Evolutionary conservation across 2,888 invertebrate species (phyloP).

Genomic region (Ormia ochracea): DNA sequence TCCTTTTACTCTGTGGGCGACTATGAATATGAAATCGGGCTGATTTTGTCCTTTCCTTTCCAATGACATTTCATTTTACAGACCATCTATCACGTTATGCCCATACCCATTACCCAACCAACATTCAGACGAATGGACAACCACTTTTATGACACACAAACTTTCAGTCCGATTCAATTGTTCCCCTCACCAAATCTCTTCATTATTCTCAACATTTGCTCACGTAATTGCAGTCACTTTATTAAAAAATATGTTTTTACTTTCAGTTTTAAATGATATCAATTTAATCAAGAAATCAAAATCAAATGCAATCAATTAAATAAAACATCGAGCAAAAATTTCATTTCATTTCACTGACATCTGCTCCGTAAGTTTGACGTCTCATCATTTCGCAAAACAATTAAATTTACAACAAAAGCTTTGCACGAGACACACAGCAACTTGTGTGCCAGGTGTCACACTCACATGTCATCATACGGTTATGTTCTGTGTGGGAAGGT

Average conservation of each 20-base stretch:
- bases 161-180: background rate
- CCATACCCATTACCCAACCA: too few relatives aligned
- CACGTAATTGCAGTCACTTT: background rate
- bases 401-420: background rate
- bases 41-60: background rate
- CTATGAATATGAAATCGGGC: background rate
- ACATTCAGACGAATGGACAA: background rate
- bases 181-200: background rate
- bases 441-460: background rate
- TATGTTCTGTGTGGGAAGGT: background rate
- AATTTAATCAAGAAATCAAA: constrained; percentile 56
- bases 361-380: constrained; percentile 54
- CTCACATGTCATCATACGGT: constrained; percentile 4
- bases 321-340: constrained; percentile 21
- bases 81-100: too few relatives aligned
- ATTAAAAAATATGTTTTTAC: background rate
- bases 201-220: constrained; percentile 8
- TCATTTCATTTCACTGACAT: constrained; percentile 61
- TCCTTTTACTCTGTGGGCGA: too few relatives aligned
- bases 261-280: constrained; percentile 12
- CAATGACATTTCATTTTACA: background rate
- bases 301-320: constrained; percentile 7
- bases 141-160: background rate
- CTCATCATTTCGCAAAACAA: constrained; percentile 21
- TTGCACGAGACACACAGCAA: background rate